phyloP scores from a whole-genome alignment of 2,888 invertebrate species.

The Agrotis segetum region DNA sequence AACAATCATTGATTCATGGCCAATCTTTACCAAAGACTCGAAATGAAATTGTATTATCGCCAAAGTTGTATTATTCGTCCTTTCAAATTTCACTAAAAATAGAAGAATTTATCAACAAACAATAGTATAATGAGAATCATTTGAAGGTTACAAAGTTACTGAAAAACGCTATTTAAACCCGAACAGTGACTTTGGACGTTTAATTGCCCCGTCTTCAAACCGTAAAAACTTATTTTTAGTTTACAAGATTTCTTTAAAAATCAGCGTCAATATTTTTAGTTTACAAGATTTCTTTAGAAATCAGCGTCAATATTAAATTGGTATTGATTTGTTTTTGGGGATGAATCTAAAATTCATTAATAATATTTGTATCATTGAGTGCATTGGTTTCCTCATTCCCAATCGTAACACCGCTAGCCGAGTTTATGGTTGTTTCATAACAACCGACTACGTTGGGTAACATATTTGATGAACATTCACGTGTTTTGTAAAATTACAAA shows the following conservation, averaged over 20 bases:
- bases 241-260: neutral
- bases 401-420: constrained; percentile 44
- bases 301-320: too few species aligned
- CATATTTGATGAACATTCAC: constrained; percentile 32
- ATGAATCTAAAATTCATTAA: neutral
- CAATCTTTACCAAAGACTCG: neutral
- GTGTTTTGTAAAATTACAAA: constrained; percentile 32
- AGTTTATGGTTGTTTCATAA: constrained; percentile 61
- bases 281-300: too few species aligned
- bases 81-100: neutral
- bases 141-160: constrained; percentile 1
- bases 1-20: constrained; percentile 6
- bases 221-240: neutral
- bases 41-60: neutral
- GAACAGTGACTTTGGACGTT: neutral
- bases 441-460: constrained; percentile 55
- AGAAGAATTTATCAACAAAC: neutral
- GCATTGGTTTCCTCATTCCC: constrained; percentile 41
- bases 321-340: neutral
- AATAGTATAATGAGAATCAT: neutral
- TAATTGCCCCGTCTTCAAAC: constrained; percentile 1
- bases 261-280: too few species aligned
- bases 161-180: neutral
- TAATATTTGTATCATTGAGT: neutral
- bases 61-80: constrained; percentile 3